Evolutionary conservation across 2,888 invertebrate genomes (phyloP), one percentile per base, ranked within the genome.

Genomic region (Lypha dubia): DNA sequence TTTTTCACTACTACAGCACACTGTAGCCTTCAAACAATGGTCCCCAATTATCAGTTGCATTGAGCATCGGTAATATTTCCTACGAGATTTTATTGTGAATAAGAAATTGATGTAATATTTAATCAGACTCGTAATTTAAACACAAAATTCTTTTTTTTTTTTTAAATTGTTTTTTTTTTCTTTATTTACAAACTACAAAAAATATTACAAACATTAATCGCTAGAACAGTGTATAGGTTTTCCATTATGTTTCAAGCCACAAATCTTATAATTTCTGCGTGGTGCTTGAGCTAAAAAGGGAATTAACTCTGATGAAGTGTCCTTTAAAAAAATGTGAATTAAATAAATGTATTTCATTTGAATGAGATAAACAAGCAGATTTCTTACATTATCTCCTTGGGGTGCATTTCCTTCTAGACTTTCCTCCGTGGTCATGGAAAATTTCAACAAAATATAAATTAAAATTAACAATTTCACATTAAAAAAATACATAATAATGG

Each of bases 181-280:
- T 49, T 49, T 58, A 71, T 20, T 53, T 35, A 28, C 41, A 38
- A 41, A 58, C 17, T 22, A 65, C 7, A 79, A 65, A 56, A 73
- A 20, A 41, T 63, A 20, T 56, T 32, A 65, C 9, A 65, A 65
- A 65, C 35, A 41, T 63, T 73, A 77, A 60, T 73, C 46, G 11
- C 56, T 67, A 11, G 73, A 28, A 20, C 84, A 84, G n/a, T 35
- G 58, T 73, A 80, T 80, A 0, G 84, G 84, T 9, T 76, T 80
- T 3, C 76, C 80, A 76, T 84, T 84, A 17, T 84, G 84, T 32
- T 76, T 84, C 22, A 71, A 80, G 15, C 84, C 84, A 46, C 84
- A 84, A 60, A 67, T 71, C 24, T 79, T 79, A 22, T 70, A 17
- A 84, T 46, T 76, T 56, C 76, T 65, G 1, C 49, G 75, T 0